Evolutionary conservation across 2,888 invertebrate genomes (phyloP), one percentile per base, ranked within the genome.

Genomic region (Hydraecia micacea): DNA sequence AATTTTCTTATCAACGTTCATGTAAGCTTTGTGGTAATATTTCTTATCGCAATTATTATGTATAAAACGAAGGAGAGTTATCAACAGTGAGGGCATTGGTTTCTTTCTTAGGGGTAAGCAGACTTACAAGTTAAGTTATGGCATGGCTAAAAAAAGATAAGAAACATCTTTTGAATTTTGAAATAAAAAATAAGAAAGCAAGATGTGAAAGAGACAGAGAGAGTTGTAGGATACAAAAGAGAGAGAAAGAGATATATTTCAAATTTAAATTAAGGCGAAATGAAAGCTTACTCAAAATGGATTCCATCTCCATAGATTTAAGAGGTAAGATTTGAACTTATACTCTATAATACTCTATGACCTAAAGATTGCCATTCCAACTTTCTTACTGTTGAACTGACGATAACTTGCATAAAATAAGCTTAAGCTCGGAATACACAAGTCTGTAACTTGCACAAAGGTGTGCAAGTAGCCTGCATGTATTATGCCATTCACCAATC

Each of bases 31-130:
- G 63, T 55, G 36, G 65, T 49, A 74, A 55, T 62, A 25, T 11
- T 73, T 81, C 74, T 78, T 81, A 81, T 74, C 81, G 36, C 25
- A 58, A 15, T 46, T 55, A 46, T 81, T 82, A 42, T 36, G 28
- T 58, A 76, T 49, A 36, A 46, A 63, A 25, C 32, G 42, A 25
- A 60, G 52, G 52, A 83, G 36, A 39, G 42, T 83, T 68, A 68
- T 32, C 83, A 83, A 80, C 65, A 83, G 83, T 82, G 73, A 83
- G 78, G 55, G 21, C 55, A 73, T 83, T 83, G 83, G 77, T 83
- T 86, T 83, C 65, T 73, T 83, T 82, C 83, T 73, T 83, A 86
- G 86, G 86, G 69, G 42, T 75, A 76, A 72, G 63, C 55, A 11
- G 82, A 63, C 8, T 42, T 36, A 28, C 58, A 36, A 76, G 66